These are phyloP conservation scores for Rhinoraja longicauda DNA, from an alignment of 2,797 vertebrate species.

Conservation along the genomic window DNA sequence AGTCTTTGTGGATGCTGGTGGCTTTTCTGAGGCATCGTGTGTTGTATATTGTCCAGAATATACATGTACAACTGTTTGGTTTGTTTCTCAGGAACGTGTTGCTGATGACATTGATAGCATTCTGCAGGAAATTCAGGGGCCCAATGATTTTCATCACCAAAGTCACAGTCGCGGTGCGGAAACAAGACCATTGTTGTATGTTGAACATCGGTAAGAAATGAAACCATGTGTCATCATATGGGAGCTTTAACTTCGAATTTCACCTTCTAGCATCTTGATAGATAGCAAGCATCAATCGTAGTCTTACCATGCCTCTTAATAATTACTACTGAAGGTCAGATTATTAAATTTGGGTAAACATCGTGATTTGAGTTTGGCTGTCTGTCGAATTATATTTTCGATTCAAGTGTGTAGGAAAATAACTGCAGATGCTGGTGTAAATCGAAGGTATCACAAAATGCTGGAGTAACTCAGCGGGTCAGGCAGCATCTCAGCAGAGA, in stretches of 20 bases:
- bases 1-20: too few relatives aligned
- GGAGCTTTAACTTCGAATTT: neutral
- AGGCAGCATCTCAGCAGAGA: too few relatives aligned
- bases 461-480: too few relatives aligned
- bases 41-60: neutral
- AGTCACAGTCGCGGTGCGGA: slow-evolving; percentile 57
- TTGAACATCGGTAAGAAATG: slow-evolving; percentile 80
- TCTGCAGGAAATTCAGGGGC: slow-evolving; percentile 72
- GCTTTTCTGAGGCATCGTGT: too few relatives aligned
- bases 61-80: neutral
- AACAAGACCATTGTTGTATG: slow-evolving; percentile 69
- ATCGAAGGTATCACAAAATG: too few relatives aligned
- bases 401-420: too few relatives aligned
- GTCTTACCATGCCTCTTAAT: neutral
- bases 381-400: neutral
- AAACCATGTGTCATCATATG: neutral
- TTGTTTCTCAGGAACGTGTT: slow-evolving; percentile 52
- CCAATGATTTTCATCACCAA: slow-evolving; percentile 56
- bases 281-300: neutral
- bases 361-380: neutral
- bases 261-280: neutral
- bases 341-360: neutral
- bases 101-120: slow-evolving; percentile 77
- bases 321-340: neutral
- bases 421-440: too few relatives aligned